Evolutionary conservation across 2,888 invertebrate species (phyloP).

Genomic region (Ischnus inquisitorius): DNA sequence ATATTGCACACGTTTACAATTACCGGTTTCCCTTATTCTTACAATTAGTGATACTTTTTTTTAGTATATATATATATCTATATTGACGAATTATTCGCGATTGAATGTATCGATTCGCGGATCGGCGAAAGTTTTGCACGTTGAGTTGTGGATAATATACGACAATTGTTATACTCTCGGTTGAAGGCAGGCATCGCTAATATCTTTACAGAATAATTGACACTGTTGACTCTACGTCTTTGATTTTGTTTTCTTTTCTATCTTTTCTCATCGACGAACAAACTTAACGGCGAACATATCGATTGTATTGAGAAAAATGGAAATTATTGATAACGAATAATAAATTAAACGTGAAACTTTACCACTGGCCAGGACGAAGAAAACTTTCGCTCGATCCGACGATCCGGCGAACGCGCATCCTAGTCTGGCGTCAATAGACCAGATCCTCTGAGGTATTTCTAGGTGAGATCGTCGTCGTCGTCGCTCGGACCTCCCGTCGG

Average conservation of each 20-base stretch:
- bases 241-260: conserved; percentile 4
- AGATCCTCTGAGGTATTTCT: conserved; percentile 65
- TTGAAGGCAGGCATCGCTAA: conserved; percentile 65
- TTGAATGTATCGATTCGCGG: conserved; percentile 65
- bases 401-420: conserved; percentile 42
- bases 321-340: neutral
- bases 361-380: conserved; percentile 5
- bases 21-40: conserved; percentile 37
- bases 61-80: conserved; percentile 24
- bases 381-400: conserved; percentile 68
- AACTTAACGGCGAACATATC: conserved; percentile 17
- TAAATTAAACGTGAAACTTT: conserved; percentile 41
- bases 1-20: conserved; percentile 45
- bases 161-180: conserved; percentile 21
- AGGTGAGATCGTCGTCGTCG: conserved; percentile 84
- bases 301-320: neutral
- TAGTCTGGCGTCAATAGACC: conserved; percentile 72
- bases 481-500: conserved; percentile 88
- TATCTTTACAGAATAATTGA: conserved; percentile 72
- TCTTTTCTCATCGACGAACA: conserved; percentile 26
- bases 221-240: conserved; percentile 60
- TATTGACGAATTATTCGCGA: conserved; percentile 53
- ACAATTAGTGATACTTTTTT: conserved; percentile 37
- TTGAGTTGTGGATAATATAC: neutral
- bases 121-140: conserved; percentile 20